Evolutionary conservation across 2,888 invertebrate species (phyloP), one percentile per base, ranked within the genome.

Genomic region (Temnothorax ravouxi): DNA sequence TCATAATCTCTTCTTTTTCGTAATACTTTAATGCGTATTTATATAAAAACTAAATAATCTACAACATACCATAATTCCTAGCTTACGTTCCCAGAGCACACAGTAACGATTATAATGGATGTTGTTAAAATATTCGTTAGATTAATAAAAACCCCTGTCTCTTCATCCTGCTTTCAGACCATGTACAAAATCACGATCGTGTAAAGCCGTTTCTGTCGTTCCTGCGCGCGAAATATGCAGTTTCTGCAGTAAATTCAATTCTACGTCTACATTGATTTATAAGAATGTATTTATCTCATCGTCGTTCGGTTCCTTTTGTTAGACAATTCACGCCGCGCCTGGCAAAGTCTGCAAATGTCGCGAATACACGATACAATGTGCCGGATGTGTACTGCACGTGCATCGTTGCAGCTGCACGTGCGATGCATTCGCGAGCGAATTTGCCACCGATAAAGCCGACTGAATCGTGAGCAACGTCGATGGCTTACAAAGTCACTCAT

Each of bases 1-100:
- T 29, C n/a, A 25, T 34, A 50, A 67, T 25, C 29, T 67, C 66
- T n/a, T 34, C 13, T 13, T 9, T 67, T 13, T n/a, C 18, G n/a
- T 69, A 69, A 69, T 69, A 52, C 6, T 52, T 69, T 50, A 69
- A 69, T 69, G 50, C 29, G n/a, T 50, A 50, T 47, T 67, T 34
- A 3, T 52, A 67, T 47, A 9, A 50, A 50, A 69, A 34, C 9
- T 34, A 6, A 69, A n/a, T 44, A 66, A 41, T 13, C 18, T 21
- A 47, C 15, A 18, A 47, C 47, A 25, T 25, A 44, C 9, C 50
- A 29, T 18, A 67, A 67, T 47, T 47, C 47, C 47, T 11, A 47
- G 25, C 47, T 47, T 67, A 66, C 13, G 8, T 44, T 29, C 18
- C 8, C 9, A n/a, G 18, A 2, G 15, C 29, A 66, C 66, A 18